These are phyloP conservation scores for Oreochromis tanganicae DNA, from an alignment of 2,113 vertebrate genomes.

Conservation along the genomic window DNA sequence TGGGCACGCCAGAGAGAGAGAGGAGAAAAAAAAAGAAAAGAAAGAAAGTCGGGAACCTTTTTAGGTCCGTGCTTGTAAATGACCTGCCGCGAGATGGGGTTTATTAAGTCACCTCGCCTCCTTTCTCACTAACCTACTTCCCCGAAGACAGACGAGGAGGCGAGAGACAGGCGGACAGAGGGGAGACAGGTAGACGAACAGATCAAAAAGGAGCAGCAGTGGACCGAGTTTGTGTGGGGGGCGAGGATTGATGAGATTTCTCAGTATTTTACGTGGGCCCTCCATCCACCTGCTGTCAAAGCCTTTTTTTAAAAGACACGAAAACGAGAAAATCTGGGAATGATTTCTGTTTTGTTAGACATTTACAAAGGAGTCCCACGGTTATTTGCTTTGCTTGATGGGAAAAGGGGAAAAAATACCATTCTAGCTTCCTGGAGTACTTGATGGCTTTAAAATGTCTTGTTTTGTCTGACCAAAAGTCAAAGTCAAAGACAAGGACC, in stretches of 20 bases:
- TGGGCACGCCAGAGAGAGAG: background rate
- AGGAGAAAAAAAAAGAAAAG: background rate
- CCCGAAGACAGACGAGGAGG: background rate
- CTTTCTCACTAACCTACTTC: conserved; percentile 25
- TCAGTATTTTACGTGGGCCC: background rate
- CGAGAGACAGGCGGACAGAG: background rate
- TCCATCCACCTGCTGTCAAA: background rate
- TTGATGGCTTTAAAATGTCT: background rate
- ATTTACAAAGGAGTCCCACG: rapidly evolving
- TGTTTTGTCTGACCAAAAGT: background rate
- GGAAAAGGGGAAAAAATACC: background rate
- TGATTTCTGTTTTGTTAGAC: background rate
- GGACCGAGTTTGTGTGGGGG: background rate
- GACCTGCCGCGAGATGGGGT: conserved; percentile 7
- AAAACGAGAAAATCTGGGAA: background rate
- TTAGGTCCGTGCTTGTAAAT: conserved; percentile 15
- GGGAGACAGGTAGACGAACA: background rate
- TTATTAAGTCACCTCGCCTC: conserved; percentile 18
- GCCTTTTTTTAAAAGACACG: background rate
- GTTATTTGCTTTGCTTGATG: background rate
- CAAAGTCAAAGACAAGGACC: background rate
- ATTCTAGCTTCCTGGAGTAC: background rate
- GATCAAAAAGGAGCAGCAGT: background rate
- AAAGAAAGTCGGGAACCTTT: background rate
- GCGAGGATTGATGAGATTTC: background rate